Conservation (phyloP, 2,888 invertebrate species). For the Fabriciana adippe region DNA sequence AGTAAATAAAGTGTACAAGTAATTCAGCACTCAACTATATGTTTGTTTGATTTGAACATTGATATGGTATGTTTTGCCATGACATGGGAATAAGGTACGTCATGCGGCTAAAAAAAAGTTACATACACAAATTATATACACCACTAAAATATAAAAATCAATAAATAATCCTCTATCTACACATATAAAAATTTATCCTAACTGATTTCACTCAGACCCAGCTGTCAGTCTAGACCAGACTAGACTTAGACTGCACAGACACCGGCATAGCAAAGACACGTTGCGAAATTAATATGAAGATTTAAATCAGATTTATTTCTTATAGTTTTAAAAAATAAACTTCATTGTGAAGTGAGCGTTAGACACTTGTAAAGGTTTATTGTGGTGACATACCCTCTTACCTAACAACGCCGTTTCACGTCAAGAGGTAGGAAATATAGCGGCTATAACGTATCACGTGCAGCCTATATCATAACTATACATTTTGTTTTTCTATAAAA, state of each 20-base stretch:
- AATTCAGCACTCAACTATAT: too few relatives aligned
- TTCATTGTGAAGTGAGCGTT: conserved; percentile 6
- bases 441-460: conserved; percentile 11
- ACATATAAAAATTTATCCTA: not conserved
- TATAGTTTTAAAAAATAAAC: conserved; percentile 6
- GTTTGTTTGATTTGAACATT: too few relatives aligned
- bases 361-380: conserved; percentile 25
- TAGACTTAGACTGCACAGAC: too few relatives aligned
- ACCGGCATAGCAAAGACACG: too few relatives aligned
- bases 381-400: conserved; percentile 30
- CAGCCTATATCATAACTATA: conserved; percentile 36
- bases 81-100: too few relatives aligned
- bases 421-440: conserved; percentile 17
- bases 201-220: too few relatives aligned
- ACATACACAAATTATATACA: too few relatives aligned
- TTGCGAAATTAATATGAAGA: not conserved
- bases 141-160: too few relatives aligned
- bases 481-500: conserved; percentile 6
- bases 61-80: too few relatives aligned
- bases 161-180: not conserved
- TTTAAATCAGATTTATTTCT: not conserved
- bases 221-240: too few relatives aligned
- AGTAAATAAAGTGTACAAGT: too few relatives aligned
- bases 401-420: conserved; percentile 26
- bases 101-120: too few relatives aligned